phyloP scores from a whole-genome alignment of 1,140 invertebrate species.

The Anthonomus grandis region DNA sequence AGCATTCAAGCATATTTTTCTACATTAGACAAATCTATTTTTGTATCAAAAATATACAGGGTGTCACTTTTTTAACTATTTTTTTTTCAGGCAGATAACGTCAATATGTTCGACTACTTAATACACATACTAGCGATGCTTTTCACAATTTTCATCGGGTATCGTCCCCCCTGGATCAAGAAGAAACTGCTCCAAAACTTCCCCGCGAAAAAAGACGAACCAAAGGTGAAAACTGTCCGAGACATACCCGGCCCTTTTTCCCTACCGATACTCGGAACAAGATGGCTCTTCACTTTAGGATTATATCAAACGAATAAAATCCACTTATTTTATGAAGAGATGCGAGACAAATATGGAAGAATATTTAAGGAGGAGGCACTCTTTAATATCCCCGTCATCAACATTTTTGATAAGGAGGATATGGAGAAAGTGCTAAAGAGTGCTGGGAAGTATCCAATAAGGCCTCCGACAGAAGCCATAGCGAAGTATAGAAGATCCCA shows the following conservation, averaged over 20 bases:
- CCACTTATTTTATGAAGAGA: constrained; percentile 74
- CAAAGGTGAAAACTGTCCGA: constrained; percentile 16
- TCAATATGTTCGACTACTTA: constrained; percentile 17
- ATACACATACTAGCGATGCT: constrained; percentile 22
- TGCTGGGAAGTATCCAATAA: constrained; percentile 68
- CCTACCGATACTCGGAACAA: constrained; percentile 74
- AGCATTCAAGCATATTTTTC: too few relatives aligned
- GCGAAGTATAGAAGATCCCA: constrained; percentile 70
- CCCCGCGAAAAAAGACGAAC: too few relatives aligned
- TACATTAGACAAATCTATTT: too few relatives aligned
- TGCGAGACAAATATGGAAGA: constrained; percentile 68
- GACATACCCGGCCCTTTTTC: constrained; percentile 69
- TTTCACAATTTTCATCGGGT: constrained; percentile 33
- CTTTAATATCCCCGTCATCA: constrained; percentile 72
- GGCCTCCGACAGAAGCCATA: constrained; percentile 80
- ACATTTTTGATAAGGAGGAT: constrained; percentile 69
- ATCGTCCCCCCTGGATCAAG: constrained; percentile 33
- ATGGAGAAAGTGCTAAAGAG: constrained; percentile 74
- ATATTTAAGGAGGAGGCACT: constrained; percentile 74
- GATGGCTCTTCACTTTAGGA: constrained; percentile 70
- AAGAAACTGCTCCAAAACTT: constrained; percentile 23
- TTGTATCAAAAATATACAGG: too few relatives aligned
- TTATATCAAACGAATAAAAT: constrained; percentile 69
- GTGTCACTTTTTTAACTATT: too few relatives aligned
- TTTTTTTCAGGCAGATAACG: too few relatives aligned